These are phyloP conservation scores for Diphyllodes magnificus DNA, from an alignment of 2,113 vertebrate species.

Conservation along the genomic window DNA sequence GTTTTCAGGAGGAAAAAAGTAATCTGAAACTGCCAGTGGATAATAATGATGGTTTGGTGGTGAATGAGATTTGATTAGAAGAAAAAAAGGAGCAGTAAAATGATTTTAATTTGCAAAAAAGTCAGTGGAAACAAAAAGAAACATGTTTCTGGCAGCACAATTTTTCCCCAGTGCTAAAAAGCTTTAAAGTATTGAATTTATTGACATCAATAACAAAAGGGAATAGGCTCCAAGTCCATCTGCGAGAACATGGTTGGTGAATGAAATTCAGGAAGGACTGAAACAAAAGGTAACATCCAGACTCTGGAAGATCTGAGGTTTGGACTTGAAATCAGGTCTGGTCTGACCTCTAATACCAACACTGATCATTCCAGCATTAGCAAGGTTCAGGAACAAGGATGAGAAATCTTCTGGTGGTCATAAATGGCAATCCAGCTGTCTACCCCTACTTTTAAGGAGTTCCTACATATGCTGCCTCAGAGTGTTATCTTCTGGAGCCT, in stretches of 20 bases:
- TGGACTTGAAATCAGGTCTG: not conserved
- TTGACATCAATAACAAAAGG: not conserved
- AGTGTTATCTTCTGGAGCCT: constrained; percentile 44
- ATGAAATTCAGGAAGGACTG: not conserved
- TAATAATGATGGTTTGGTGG: not conserved
- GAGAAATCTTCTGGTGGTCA: not conserved
- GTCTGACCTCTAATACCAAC: not conserved
- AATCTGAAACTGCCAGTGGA: not conserved
- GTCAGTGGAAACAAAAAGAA: not conserved
- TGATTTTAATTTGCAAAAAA: not conserved
- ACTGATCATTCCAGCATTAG: constrained; percentile 10
- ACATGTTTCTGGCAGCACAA: not conserved
- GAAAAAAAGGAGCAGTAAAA: not conserved
- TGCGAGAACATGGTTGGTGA: not conserved
- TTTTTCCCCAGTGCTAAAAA: not conserved
- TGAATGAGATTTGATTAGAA: not conserved
- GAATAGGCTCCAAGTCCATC: not conserved
- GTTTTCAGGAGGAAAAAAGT: not conserved
- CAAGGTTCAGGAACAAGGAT: not conserved
- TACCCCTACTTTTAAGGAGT: not conserved
- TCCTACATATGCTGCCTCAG: not conserved
- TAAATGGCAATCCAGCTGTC: not conserved
- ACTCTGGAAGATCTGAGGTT: not conserved
- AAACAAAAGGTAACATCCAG: not conserved
- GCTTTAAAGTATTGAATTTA: not conserved